Conservation (phyloP, 2,888 invertebrate species). For the Quadriops clusia region DNA sequence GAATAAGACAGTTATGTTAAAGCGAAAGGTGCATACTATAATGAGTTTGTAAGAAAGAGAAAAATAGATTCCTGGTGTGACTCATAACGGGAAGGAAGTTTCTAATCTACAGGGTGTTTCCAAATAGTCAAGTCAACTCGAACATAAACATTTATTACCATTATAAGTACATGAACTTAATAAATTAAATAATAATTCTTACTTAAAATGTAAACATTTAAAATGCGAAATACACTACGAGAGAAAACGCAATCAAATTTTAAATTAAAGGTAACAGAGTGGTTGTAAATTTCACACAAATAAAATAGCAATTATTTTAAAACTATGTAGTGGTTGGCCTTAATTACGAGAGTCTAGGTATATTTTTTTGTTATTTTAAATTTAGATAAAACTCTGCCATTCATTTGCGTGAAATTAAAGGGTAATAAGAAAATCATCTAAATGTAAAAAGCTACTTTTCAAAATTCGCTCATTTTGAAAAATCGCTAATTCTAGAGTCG, state of each 20-base stretch:
- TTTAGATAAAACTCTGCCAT: conserved; percentile 14
- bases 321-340: conserved; percentile 9
- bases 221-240: neutral
- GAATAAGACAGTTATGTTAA: no score
- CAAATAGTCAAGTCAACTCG: no score
- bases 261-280: conserved; percentile 3
- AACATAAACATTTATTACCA: conserved; percentile 11
- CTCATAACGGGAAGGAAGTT: no score
- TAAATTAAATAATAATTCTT: conserved; percentile 1
- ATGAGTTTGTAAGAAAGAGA: no score
- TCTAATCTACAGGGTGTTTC: no score
- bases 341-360: conserved; percentile 4
- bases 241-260: neutral
- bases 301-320: conserved; percentile 11
- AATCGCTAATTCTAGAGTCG: no score
- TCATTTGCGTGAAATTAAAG: conserved; percentile 11
- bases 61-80: no score
- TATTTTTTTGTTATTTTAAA: conserved; percentile 10
- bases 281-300: conserved; percentile 10
- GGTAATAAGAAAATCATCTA: conserved; percentile 2
- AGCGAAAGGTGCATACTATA: no score
- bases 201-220: conserved; percentile 6
- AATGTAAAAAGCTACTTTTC: conserved; percentile 7
- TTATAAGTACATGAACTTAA: neutral
- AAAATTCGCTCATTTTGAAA: no score